Percentiles rank a stretch among this genome's conserved stretches.
Conservation (phyloP, 2,113 vertebrate species). For the Australoheros scitulus region DNA sequence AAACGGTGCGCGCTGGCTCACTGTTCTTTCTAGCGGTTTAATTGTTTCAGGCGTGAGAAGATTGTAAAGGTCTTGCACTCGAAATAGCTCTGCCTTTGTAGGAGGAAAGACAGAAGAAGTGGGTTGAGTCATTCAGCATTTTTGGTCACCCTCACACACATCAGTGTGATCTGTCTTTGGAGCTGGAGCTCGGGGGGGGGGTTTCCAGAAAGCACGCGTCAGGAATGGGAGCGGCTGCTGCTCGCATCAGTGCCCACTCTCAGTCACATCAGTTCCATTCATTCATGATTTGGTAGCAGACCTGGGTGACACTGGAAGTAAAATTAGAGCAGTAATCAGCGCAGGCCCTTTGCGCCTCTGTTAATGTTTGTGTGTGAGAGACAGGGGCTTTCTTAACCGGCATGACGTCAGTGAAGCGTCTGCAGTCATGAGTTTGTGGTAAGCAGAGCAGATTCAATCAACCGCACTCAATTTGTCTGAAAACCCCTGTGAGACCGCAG, state of each 20-base stretch:
- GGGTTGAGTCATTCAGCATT: constrained; percentile 21
- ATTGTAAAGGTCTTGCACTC: not conserved
- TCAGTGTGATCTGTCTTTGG: constrained; percentile 7
- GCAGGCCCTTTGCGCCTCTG: constrained; percentile 26
- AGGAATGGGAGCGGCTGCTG: not conserved
- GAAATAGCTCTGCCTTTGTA: not conserved
- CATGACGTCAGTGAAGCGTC: constrained; percentile 55
- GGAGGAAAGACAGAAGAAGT: not conserved
- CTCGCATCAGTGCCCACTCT: not conserved
- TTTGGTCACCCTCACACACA: not conserved
- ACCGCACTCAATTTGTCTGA: constrained; percentile 42
- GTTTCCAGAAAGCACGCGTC: constrained; percentile 3
- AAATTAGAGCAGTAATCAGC: constrained; percentile 14
- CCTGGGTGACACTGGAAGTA: not conserved
- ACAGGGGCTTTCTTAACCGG: constrained; percentile 54
- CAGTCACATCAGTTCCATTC: constrained; percentile 8
- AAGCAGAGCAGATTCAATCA: constrained; percentile 29
- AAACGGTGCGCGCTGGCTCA: not conserved
- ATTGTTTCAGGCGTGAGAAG: not conserved
- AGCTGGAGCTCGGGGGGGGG: constrained; percentile 14
- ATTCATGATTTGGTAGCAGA: constrained; percentile 27
- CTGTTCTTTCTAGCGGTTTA: not conserved
- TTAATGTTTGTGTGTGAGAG: not conserved
- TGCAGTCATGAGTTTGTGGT: constrained; percentile 42
- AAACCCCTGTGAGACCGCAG: constrained; percentile 61